These are phyloP conservation scores for Littorina saxatilis DNA, from an alignment of 1,140 invertebrate genomes.

Conservation along the genomic window DNA sequence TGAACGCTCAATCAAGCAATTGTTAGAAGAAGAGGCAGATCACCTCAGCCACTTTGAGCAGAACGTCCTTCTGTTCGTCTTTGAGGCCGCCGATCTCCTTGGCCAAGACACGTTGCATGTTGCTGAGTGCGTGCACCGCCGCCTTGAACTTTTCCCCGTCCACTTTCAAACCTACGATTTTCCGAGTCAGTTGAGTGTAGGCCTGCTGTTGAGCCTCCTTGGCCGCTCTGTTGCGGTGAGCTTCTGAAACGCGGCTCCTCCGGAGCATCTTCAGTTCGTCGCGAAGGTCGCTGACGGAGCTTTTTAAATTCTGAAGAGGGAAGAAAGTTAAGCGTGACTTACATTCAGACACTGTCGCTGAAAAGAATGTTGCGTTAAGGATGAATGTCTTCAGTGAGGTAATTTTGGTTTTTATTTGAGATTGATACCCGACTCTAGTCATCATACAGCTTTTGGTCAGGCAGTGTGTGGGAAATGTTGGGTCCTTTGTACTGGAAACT, in stretches of 20 bases:
- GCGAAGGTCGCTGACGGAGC: neutral
- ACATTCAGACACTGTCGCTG: too few species aligned
- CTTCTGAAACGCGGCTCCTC: constrained; percentile 5
- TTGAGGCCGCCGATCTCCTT: constrained; percentile 31
- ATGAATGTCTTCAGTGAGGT: too few species aligned
- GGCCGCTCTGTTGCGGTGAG: neutral
- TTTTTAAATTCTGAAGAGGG: constrained; percentile 21
- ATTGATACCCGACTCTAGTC: too few species aligned
- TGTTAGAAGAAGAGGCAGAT: neutral
- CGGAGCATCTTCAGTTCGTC: constrained; percentile 32
- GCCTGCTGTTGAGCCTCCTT: constrained; percentile 2
- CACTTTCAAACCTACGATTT: constrained; percentile 24
- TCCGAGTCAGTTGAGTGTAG: constrained; percentile 8
- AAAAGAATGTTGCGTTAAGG: neutral
- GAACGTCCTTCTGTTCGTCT: constrained; percentile 35
- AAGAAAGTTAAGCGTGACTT: neutral
- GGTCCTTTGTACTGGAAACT: too few species aligned
- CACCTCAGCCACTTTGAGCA: constrained; percentile 27
- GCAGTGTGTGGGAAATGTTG: too few species aligned
- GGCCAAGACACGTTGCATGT: constrained; percentile 34
- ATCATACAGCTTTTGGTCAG: neutral
- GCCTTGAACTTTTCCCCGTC: constrained; percentile 39
- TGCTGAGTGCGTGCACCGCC: constrained; percentile 32
- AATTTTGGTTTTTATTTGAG: too few species aligned
- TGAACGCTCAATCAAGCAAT: too few species aligned